Evolutionary conservation across 2,888 invertebrate species (phyloP).

Genomic region (Zaprionus lineosus): DNA sequence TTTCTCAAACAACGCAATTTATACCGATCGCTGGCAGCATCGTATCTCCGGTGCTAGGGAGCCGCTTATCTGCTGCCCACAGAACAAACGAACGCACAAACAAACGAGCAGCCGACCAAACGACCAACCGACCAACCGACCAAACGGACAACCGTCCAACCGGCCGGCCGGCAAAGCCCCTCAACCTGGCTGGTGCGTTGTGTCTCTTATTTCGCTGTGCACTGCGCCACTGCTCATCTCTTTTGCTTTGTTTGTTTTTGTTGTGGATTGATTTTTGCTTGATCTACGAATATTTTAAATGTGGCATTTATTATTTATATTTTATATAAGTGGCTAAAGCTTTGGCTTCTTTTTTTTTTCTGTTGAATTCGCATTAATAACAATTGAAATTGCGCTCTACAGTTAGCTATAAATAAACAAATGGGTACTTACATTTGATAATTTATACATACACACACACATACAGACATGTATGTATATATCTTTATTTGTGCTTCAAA

Average conservation of each 20-base stretch:
- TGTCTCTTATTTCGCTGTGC: constrained; percentile 33
- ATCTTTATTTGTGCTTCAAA: constrained; percentile 14
- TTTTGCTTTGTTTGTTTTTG: constrained; percentile 44
- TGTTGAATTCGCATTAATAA: constrained; percentile 69
- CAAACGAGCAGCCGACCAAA: background rate
- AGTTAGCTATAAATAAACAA: constrained; percentile 50
- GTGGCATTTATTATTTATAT: constrained; percentile 42
- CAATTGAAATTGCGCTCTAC: constrained; percentile 52
- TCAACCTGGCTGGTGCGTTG: constrained; percentile 16
- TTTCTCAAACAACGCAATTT: constrained; percentile 53
- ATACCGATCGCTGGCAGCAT: constrained; percentile 46
- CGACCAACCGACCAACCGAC: background rate
- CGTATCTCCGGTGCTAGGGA: constrained; percentile 5
- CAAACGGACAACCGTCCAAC: too few relatives aligned
- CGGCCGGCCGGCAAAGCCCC: constrained; percentile 7
- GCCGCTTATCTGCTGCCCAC: constrained; percentile 47
- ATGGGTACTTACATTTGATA: too few relatives aligned
- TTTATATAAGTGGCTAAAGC: constrained; percentile 12
- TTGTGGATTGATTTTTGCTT: constrained; percentile 47
- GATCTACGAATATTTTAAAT: constrained; percentile 43
- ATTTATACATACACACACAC: constrained; percentile 14
- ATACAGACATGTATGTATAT: constrained; percentile 1
- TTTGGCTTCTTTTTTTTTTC: constrained; percentile 19
- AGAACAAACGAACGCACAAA: too few relatives aligned
- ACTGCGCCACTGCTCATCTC: constrained; percentile 6